Base-by-base conservation (phyloP, 2,888 invertebrate species). In the Eudasyphora cyanicolor region DNA sequence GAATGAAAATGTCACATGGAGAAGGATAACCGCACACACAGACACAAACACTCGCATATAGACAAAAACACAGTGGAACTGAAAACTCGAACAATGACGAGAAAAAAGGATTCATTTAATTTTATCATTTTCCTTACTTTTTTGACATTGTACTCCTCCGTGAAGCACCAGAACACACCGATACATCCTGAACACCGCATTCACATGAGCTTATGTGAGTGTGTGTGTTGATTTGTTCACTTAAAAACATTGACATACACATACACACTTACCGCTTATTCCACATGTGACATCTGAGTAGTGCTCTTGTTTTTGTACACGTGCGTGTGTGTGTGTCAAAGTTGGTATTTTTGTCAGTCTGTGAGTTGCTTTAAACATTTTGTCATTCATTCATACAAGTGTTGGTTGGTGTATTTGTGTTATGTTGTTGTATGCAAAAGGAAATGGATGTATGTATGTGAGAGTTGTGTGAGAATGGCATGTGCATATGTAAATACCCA, bases 31-130 rank as follows among this genome's bases (percentile, higher is more conserved):
- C n/a, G n/a, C n/a, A n/a, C n/a, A n/a, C n/a, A n/a, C n/a, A n/a
- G n/a, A n/a, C n/a, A n/a, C n/a, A n/a, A n/a, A n/a, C n/a, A n/a
- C n/a, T n/a, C n/a, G n/a, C n/a, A n/a, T n/a, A n/a, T n/a, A n/a
- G 12, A 10, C 32, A 62, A 70, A 70, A 74, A 19, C 19, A 4
- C 2, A n/a, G n/a, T n/a, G n/a, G n/a, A 51, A 21, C 10, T 7
- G 19, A 73, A 57, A 73, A 27, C n/a, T 38, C 12, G 0, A 14
- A 45, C n/a, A 69, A 38, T 64, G 54, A 32, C 17, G 51, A 62
- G 60, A 74, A n/a, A 64, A 71, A 54, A 78, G 54, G 57, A 80
- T 83, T 75, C 35, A 74, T 83, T 80, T 74, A 75, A 80, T 83
- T 77, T 78, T 83, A 78, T 77, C 38, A 80, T 75, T 77, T 77